These are phyloP conservation scores for Leucopternis melanops DNA, from an alignment of 2,113 vertebrate genomes.

Conservation along the genomic window DNA sequence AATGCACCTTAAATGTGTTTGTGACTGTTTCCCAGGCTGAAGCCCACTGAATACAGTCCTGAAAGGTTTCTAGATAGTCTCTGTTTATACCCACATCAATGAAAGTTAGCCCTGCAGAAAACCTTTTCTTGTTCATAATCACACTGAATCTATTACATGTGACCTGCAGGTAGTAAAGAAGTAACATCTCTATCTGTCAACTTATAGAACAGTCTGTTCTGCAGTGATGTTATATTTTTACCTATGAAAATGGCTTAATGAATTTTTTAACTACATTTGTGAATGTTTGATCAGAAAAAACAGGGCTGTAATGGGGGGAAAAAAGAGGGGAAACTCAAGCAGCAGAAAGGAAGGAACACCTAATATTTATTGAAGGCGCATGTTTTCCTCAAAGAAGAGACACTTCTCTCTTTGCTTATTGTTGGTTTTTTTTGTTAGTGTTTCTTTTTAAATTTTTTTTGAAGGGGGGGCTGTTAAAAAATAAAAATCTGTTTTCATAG, in stretches of 20 bases:
- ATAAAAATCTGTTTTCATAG: background rate
- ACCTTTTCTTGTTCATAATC: background rate
- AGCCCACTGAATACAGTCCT: background rate
- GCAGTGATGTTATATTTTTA: background rate
- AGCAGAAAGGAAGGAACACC: background rate
- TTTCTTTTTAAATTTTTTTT: background rate
- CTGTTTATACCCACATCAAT: background rate
- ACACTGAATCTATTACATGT: background rate
- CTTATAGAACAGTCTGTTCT: background rate
- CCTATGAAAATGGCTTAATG: background rate
- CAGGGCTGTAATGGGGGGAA: background rate
- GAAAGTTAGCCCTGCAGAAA: background rate
- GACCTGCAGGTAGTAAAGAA: background rate
- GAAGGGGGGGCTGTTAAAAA: fast-evolving
- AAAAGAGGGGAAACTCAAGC: background rate
- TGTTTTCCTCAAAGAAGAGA: background rate
- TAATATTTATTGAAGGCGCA: background rate
- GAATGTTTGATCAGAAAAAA: background rate
- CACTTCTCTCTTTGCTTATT: fast-evolving
- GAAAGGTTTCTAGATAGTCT: background rate
- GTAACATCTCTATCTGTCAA: background rate
- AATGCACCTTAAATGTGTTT: background rate
- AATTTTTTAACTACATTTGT: background rate
- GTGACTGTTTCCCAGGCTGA: background rate
- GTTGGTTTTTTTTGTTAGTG: background rate